Base-by-base conservation (phyloP, 2,113 vertebrate species). In the Podarcis raffonei region DNA sequence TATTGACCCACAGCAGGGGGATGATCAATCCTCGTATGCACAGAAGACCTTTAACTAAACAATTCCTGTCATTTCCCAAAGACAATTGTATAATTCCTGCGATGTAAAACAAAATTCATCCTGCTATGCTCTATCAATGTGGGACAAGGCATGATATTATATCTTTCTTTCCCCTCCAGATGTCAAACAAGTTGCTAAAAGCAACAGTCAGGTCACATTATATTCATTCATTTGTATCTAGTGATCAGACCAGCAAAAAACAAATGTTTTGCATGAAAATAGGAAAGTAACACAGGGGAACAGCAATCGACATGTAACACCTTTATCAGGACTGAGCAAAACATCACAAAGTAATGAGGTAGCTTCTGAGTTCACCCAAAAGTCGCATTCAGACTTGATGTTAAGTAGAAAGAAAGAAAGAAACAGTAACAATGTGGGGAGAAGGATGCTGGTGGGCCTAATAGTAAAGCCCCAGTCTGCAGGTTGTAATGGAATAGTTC, bases 181-280 rank as follows among this genome's bases (percentile, higher is more conserved):
- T 85, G n/a, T 77, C 30, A 88, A 91, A 90, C 80, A 69, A 83
- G 30, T 75, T 85, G 75, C 78, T 39, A 76, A 11, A 77, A 2
- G 0, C 0, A 0, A 42, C 81, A 59, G 84, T 37, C 1, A 23
- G 59, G 18, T 62, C 59, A 62, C 15, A 62, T 62, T 18, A 62
- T 15, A 62, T 62, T 62, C 59, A 4, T 62, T 62, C 18, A 62
- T 62, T 62, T 62, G 59, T 62, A 62, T 62, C 3, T 62, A 62
- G 59, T 62, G 16, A 62, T 62, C 59, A 62, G 59, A 62, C 59
- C 18, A 20, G 13, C 59, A 20, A 20, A 62, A 62, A 62, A 62
- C 59, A 62, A 62, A 62, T 18, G 16, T 62, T 62, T 62, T 18
- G 18, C 59, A 62, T 53, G 48, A 53, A 53, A 53, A 20, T 62